These are phyloP conservation scores for Nematostella vectensis DNA, from an alignment of 92 coral and sea anemone genomes.

Conservation along the genomic window DNA sequence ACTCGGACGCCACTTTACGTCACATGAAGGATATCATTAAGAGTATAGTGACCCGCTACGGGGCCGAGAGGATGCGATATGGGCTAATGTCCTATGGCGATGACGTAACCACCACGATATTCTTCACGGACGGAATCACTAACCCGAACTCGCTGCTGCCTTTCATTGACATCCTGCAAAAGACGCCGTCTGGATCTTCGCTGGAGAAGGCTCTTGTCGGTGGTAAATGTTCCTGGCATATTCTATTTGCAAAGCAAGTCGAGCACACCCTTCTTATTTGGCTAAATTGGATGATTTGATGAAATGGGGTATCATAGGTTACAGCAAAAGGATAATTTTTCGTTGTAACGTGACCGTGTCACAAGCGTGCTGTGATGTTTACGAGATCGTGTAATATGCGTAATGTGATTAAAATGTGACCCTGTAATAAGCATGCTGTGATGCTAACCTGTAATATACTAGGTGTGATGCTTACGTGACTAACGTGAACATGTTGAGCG, in stretches of 20 bases:
- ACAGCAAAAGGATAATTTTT: neutral
- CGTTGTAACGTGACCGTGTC: neutral
- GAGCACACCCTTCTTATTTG: too few species aligned
- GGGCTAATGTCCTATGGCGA: constrained; percentile 38
- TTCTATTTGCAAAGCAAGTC: too few species aligned
- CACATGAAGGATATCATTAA: constrained; percentile 58
- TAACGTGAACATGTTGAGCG: too few species aligned
- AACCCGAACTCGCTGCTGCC: constrained; percentile 13
- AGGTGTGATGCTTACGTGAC: too few species aligned
- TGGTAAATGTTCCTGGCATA: constrained; percentile 19
- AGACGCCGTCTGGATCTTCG: constrained; percentile 38
- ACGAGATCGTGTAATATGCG: too few species aligned
- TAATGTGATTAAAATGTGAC: too few species aligned
- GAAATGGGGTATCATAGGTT: too few species aligned
- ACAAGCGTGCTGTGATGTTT: too few species aligned
- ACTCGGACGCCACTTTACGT: constrained; percentile 36
- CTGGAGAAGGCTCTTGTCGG: constrained; percentile 48
- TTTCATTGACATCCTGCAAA: constrained; percentile 27
- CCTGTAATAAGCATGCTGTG: too few species aligned
- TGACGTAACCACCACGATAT: constrained; percentile 17
- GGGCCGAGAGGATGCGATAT: constrained; percentile 37
- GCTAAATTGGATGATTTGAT: too few species aligned
- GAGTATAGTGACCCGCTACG: constrained; percentile 45
- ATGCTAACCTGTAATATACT: too few species aligned
- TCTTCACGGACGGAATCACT: constrained; percentile 19